Evolutionary conservation across 2,113 vertebrate genomes (phyloP).

Genomic region (Heptranchias perlo): DNA sequence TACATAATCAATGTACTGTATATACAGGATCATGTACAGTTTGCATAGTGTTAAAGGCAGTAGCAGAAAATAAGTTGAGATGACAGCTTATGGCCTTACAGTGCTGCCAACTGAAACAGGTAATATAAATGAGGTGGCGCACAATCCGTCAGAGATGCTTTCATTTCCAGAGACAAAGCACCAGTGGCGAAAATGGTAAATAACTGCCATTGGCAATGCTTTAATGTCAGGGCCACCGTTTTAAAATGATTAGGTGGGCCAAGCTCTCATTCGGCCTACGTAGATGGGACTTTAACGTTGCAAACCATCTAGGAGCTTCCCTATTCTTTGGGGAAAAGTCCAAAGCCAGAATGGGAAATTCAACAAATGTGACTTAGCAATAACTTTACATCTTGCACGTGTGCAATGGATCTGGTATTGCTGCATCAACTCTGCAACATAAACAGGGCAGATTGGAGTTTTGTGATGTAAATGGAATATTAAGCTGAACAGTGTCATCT

Average conservation of each 20-base stretch:
- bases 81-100: not conserved
- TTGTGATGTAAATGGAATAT: not conserved
- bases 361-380: not conserved
- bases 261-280: not conserved
- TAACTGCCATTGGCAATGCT: not conserved
- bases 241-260: no score
- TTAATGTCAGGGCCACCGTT: not conserved
- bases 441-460: not conserved
- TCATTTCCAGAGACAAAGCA: not conserved
- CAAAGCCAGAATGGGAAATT: not conserved
- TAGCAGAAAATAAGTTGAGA: not conserved
- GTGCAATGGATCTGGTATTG: not conserved
- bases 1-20: not conserved
- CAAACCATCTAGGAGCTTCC: not conserved
- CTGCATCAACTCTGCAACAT: not conserved
- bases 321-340: not conserved
- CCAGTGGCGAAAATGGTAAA: not conserved
- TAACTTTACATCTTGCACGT: not conserved
- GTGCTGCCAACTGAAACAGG: not conserved
- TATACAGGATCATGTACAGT: not conserved
- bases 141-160: not conserved
- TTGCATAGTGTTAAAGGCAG: not conserved
- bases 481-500: not conserved
- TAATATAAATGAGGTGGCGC: not conserved
- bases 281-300: not conserved